A percentile compares a stretch with the other conserved stretches of the same genome.
Evolutionary conservation across 2,888 invertebrate species (phyloP).

Genomic region (Eupithecia vulgata): DNA sequence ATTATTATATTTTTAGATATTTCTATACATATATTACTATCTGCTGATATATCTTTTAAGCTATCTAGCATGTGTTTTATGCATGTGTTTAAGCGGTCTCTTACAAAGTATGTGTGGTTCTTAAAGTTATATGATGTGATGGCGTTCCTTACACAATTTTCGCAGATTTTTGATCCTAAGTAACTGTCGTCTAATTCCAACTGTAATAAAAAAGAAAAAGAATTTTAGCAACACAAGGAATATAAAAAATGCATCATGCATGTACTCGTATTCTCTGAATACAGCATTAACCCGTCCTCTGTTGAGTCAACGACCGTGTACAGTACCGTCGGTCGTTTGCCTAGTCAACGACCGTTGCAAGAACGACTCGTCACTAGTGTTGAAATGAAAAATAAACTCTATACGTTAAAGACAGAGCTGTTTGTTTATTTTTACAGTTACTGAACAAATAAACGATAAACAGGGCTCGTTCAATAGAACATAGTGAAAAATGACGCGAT

Average conservation of each 20-base stretch:
- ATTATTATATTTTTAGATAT: conserved; percentile 64
- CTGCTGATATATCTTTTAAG: conserved; percentile 51
- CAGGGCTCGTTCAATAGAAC: too few species aligned
- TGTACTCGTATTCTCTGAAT: not conserved
- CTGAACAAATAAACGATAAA: too few species aligned
- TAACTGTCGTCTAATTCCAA: conserved; percentile 69
- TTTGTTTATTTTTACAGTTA: too few species aligned
- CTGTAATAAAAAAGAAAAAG: conserved; percentile 31
- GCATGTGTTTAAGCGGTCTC: conserved; percentile 65
- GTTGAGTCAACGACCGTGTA: too few species aligned
- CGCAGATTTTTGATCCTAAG: conserved; percentile 73
- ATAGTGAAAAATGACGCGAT: too few species aligned
- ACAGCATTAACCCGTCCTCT: too few species aligned
- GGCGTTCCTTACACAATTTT: conserved; percentile 68
- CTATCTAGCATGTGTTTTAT: conserved; percentile 62
- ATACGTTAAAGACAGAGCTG: too few species aligned
- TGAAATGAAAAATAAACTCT: too few species aligned
- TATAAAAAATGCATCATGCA: not conserved
- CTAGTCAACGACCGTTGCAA: too few species aligned
- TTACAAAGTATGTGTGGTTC: conserved; percentile 60
- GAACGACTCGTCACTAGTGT: too few species aligned
- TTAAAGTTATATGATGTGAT: conserved; percentile 69
- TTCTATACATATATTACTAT: conserved; percentile 68
- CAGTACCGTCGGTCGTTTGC: too few species aligned
- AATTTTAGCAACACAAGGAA: not conserved